Conservation (phyloP, 92 coral and sea anemone genomes). For the Pocillopora grandis region DNA sequence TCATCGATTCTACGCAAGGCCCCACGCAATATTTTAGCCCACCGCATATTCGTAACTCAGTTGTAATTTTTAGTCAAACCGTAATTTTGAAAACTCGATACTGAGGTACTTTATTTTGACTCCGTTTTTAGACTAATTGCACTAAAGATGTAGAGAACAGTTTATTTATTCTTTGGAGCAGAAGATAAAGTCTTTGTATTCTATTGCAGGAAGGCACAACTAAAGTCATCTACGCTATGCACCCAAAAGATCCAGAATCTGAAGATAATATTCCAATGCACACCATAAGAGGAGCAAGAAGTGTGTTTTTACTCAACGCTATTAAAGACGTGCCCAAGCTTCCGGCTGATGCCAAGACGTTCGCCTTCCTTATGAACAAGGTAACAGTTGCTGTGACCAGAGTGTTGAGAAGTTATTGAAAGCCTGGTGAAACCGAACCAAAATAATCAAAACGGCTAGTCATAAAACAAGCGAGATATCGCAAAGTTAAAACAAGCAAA, state of each 20-base stretch:
- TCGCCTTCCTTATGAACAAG: constrained; percentile 44
- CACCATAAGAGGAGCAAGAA: constrained; percentile 38
- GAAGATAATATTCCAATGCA: constrained; percentile 28
- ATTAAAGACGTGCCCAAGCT: constrained; percentile 20
- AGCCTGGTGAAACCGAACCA: too few relatives aligned
- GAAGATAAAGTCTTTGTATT: too few relatives aligned
- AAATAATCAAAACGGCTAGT: too few relatives aligned
- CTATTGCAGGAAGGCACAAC: constrained; percentile 45
- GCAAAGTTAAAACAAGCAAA: too few relatives aligned
- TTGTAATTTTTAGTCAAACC: too few relatives aligned
- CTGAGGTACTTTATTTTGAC: neutral
- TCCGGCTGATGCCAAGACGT: constrained; percentile 31
- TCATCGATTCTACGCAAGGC: too few relatives aligned
- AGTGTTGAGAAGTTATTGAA: too few relatives aligned
- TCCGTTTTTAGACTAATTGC: neutral
- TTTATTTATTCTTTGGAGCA: neutral
- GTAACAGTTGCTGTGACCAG: neutral
- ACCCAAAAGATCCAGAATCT: constrained; percentile 40
- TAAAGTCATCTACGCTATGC: constrained; percentile 42
- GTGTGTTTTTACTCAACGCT: constrained; percentile 46
- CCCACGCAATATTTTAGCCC: too few relatives aligned
- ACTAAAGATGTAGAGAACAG: neutral
- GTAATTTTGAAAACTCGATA: too few relatives aligned
- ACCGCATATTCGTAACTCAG: too few relatives aligned
- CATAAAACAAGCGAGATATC: too few relatives aligned